Evolutionary conservation across 2,888 invertebrate genomes (phyloP), one percentile per base, ranked within the genome.

Genomic region (Hetaerina titia): DNA sequence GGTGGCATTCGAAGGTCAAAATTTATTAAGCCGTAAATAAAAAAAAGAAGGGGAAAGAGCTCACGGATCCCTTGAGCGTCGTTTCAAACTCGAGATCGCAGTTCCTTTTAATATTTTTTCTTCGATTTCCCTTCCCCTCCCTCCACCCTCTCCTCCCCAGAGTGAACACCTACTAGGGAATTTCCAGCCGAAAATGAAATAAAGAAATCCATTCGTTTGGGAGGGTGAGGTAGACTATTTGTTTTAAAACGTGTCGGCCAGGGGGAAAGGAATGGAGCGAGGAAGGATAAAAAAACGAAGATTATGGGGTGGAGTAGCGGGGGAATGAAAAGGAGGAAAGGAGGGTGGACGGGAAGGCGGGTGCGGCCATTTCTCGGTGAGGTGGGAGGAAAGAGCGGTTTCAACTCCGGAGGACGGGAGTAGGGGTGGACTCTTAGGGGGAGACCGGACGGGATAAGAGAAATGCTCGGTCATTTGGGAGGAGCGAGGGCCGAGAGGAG

Each of bases 231-330:
- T n/a, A 69, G 69, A 11, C 81, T 81, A 81, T 81, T 81, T 81
- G 81, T 81, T 81, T 81, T 81, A 81, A 69, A 69, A 81, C 81
- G 81, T 81, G 81, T 81, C 81, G 81, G 81, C 15, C 81, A n/a
- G 31, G 13, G 25, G 81, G 81, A n/a, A 45, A 45, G 45, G 45
- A 8, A 81, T 11, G 81, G 25, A 81, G 69, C 13, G 81, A 31
- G 22, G 31, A 81, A 11, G 31, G 31, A 31, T 81, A 81, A 81
- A 81, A 81, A 13, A 31, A 81, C 81, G 81, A 31, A 31, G 81
- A 81, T 31, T 9, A 31, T 15, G 60, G 25, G 31, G 81, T 22
- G 11, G 81, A 8, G 81, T 45, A 4, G 45, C 45, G 45, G 31
- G 81, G n/a, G n/a, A 81, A 81, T 81, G 31, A 31, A 81, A 81